Conservation (phyloP, 1,140 invertebrate genomes). For the Nephila pilipes region DNA sequence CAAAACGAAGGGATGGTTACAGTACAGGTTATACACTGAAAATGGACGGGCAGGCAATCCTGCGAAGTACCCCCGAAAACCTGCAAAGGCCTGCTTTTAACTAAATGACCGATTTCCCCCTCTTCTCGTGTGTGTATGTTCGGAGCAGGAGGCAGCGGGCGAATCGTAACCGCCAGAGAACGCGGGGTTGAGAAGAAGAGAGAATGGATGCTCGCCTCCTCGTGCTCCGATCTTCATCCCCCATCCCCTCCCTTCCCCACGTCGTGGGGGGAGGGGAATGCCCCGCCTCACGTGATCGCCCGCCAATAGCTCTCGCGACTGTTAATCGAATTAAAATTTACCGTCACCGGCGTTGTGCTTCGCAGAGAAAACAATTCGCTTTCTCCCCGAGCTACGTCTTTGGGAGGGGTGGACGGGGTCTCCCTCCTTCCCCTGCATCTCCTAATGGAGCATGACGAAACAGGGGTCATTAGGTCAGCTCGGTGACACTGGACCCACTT, state of each 20-base stretch:
- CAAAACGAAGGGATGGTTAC: not conserved
- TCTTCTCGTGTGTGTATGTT: conserved; percentile 4
- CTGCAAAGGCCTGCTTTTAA: conserved; percentile 69
- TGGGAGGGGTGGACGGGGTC: not conserved
- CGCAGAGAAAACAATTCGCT: conserved; percentile 70
- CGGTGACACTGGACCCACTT: conserved; percentile 71
- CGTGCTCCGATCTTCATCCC: conserved; percentile 58
- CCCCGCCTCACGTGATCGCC: conserved; percentile 74
- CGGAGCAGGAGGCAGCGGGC: conserved; percentile 27
- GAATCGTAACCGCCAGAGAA: conserved; percentile 59
- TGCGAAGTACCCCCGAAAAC: conserved; percentile 35
- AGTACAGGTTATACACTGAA: not conserved
- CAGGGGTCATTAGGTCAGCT: conserved; percentile 76
- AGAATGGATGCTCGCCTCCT: conserved; percentile 73
- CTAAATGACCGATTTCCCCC: conserved; percentile 67
- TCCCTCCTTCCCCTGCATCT: not conserved
- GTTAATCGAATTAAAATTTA: conserved; percentile 77
- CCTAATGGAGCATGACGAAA: conserved; percentile 75
- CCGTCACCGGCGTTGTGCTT: conserved; percentile 72
- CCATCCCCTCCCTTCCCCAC: not conserved
- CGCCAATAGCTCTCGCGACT: conserved; percentile 76
- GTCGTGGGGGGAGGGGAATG: not conserved
- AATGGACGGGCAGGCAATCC: conserved; percentile 4
- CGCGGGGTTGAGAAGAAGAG: conserved; percentile 71
- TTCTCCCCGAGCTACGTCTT: not conserved